A percentile compares a stretch with the other conserved stretches of the same genome.
Conservation (phyloP, 2,113 vertebrate genomes). For the Bubalus kerabau region DNA sequence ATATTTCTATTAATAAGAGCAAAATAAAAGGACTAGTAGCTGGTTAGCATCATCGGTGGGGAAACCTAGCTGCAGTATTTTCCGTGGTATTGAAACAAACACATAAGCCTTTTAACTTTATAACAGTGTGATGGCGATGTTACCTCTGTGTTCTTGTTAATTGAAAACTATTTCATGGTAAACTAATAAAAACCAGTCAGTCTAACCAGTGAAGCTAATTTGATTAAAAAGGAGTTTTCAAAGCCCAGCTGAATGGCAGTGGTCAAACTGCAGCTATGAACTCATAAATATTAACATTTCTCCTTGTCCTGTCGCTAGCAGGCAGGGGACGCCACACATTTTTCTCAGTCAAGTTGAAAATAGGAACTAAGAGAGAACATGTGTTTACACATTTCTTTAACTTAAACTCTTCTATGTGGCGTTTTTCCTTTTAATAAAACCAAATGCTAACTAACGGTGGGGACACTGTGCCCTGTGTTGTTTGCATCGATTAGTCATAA, state of each 20-base stretch:
- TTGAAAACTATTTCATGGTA: neutral
- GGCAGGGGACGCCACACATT: neutral
- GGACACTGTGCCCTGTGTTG: neutral
- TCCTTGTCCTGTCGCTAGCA: neutral
- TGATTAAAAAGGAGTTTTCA: neutral
- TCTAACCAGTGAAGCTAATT: constrained; percentile 9
- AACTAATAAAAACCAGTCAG: constrained; percentile 50
- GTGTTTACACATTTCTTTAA: neutral
- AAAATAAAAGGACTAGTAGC: neutral
- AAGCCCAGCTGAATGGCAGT: neutral
- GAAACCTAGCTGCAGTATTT: neutral
- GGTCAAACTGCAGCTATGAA: neutral
- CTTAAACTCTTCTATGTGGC: neutral
- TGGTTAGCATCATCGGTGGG: neutral
- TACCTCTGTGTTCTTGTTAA: neutral
- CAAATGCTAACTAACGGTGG: neutral
- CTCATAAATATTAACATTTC: neutral
- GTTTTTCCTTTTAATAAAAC: neutral
- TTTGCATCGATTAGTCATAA: neutral
- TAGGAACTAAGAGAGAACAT: neutral
- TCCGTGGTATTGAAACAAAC: neutral
- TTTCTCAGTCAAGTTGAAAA: neutral
- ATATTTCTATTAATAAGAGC: constrained; percentile 39
- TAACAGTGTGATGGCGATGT: neutral
- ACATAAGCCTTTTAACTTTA: neutral